These are phyloP conservation scores for Isaurus tuberculatus DNA, from an alignment of 92 coral and sea anemone species.

Conservation along the genomic window DNA sequence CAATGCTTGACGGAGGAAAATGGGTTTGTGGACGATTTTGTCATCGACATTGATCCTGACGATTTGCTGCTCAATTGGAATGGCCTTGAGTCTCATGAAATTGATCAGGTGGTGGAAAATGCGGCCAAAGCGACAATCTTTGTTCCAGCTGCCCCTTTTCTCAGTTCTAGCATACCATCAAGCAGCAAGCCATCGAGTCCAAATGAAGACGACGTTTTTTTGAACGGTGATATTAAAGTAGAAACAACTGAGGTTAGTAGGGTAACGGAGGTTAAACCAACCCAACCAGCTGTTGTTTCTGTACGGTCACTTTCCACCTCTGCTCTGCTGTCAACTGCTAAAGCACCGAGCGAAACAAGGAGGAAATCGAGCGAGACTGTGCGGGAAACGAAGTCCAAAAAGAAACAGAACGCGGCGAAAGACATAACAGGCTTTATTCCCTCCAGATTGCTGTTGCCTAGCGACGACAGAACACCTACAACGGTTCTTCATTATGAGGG, in stretches of 20 bases:
- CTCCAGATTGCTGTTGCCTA: conserved; percentile 36
- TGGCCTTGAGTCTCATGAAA: conserved; percentile 41
- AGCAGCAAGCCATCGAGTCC: conserved; percentile 36
- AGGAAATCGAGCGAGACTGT: conserved; percentile 32
- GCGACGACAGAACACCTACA: conserved; percentile 36
- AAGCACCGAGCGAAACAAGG: conserved; percentile 22
- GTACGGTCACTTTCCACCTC: conserved; percentile 29
- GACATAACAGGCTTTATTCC: conserved; percentile 32
- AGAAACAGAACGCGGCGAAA: conserved; percentile 21
- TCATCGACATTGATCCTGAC: conserved; percentile 38
- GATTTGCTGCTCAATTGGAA: conserved; percentile 38
- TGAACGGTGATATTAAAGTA: conserved; percentile 14
- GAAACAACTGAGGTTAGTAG: neutral
- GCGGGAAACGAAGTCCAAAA: conserved; percentile 25
- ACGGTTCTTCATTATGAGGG: conserved; percentile 48
- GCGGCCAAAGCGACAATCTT: conserved; percentile 26
- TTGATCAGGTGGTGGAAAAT: conserved; percentile 42
- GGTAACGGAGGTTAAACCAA: neutral
- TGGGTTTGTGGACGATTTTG: conserved; percentile 38
- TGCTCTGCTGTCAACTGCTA: conserved; percentile 23
- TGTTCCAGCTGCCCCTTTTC: conserved; percentile 36
- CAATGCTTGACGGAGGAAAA: conserved; percentile 27
- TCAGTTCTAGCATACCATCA: conserved; percentile 43
- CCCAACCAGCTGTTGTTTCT: conserved; percentile 28
- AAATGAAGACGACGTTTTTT: conserved; percentile 2